These are phyloP conservation scores for Gadus macrocephalus DNA, from an alignment of 2,113 vertebrate species.

Conservation along the genomic window DNA sequence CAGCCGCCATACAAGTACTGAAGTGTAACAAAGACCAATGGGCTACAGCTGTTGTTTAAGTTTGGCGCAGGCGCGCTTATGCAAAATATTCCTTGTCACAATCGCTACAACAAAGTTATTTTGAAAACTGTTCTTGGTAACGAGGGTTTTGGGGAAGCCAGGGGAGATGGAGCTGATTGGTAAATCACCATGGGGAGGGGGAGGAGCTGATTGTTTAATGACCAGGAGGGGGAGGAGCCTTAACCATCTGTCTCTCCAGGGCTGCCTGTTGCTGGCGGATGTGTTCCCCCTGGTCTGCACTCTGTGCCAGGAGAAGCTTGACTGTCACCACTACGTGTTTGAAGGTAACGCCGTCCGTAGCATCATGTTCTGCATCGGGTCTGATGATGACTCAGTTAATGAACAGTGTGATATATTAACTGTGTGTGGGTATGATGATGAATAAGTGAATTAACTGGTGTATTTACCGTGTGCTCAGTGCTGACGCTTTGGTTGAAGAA, in stretches of 20 bases:
- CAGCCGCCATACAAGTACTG: too few relatives aligned
- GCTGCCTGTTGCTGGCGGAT: conserved; percentile 71
- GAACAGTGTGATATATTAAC: conserved; percentile 5
- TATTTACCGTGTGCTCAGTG: conserved; percentile 61
- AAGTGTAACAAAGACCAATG: too few relatives aligned
- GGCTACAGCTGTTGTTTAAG: too few relatives aligned
- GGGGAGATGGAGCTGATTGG: background rate
- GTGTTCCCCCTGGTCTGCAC: conserved; percentile 72
- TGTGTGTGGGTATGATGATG: background rate
- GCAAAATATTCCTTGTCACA: too few relatives aligned
- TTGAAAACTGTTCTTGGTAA: too few relatives aligned
- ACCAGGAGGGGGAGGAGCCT: too few relatives aligned
- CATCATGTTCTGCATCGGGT: background rate
- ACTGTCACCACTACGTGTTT: conserved; percentile 77
- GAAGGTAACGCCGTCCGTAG: conserved; percentile 70
- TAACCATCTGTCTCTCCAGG: conserved; percentile 47
- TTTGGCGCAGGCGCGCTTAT: too few relatives aligned
- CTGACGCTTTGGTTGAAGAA: conserved; percentile 80
- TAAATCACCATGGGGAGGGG: too few relatives aligned
- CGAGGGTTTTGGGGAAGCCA: too few relatives aligned
- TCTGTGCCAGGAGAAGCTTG: conserved; percentile 72
- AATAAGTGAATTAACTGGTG: background rate
- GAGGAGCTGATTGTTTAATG: too few relatives aligned
- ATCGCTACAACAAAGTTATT: too few relatives aligned
- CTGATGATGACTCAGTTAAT: background rate